Evolutionary conservation across 2,797 vertebrate genomes (phyloP), one percentile per base, ranked within the genome.

Genomic region (Melanotaenia maccullochi): DNA sequence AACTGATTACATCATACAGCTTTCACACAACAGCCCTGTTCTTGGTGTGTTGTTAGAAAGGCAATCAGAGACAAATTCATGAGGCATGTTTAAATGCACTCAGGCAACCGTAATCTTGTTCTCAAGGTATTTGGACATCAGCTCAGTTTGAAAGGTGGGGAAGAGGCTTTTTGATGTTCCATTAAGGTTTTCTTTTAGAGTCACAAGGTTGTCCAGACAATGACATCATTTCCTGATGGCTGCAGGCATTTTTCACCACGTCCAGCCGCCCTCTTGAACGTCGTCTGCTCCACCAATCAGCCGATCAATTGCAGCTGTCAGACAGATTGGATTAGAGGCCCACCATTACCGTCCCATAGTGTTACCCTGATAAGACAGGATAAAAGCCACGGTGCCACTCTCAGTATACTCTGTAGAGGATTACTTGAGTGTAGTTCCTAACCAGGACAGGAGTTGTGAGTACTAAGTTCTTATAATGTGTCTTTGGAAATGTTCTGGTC

Each of bases 271-370:
- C 63, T 66, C 68, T 3, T 22, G 24, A 79, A 65, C 56, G 18
- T 65, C 71, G 38, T 66, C 32, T 51, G 47, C 9, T 36, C 60
- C 87, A 90, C 90, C 84, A 79, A 79, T 93, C 85, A 85, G 64
- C 67, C 88, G 82, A 89, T 92, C 90, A 81, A 87, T 89, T 20
- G 35, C 60, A 75, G 74, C 61, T 79, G 71, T 86, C 87, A 63
- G 51, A 54, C 75, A 71, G 81, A 93, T 92, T 84, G 80, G 78
- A 91, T 94, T 90, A 92, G 79, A 75, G 75, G 49, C 59, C 81
- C 20, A 9, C 65, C 82, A 74, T 85, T 71, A 80, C 65, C 33
- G 1, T 83, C 84, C 78, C 9, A 71, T 69, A 60, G 75, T 57
- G 66, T 84, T 70, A 64, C 69, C 75, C 75, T 76, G 69, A 87